These are phyloP conservation scores for Polypterus senegalus DNA, from an alignment of 2,113 vertebrate genomes.

Conservation along the genomic window DNA sequence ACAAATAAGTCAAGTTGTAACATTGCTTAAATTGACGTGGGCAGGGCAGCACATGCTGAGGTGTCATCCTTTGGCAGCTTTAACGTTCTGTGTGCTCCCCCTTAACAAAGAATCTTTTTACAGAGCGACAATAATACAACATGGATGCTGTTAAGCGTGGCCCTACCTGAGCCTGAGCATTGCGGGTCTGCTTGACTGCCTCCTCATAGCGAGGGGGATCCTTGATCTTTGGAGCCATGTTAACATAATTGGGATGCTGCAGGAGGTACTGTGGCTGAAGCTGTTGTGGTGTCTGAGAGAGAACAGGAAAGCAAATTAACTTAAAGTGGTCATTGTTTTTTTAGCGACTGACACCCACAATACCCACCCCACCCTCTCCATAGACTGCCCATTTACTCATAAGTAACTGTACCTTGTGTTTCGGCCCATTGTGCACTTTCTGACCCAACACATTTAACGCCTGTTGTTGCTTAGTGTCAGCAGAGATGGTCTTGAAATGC, in stretches of 20 bases:
- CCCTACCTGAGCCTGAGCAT: conserved; percentile 64
- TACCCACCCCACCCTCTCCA: not conserved
- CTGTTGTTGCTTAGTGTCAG: conserved; percentile 41
- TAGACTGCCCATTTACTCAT: no score
- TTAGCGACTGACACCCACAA: not conserved
- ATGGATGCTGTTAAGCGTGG: not conserved
- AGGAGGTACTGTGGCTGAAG: conserved; percentile 45
- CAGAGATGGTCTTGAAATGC: conserved; percentile 57
- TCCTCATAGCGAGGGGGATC: conserved; percentile 93
- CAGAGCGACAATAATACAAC: no score
- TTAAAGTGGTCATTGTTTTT: not conserved
- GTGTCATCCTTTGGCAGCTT: no score
- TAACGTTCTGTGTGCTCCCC: no score
- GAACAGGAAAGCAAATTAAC: not conserved
- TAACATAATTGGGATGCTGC: conserved; percentile 54
- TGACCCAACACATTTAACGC: conserved; percentile 36
- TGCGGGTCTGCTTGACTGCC: conserved; percentile 84
- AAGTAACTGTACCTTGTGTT: conserved; percentile 58
- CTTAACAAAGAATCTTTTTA: no score
- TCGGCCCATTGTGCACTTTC: conserved; percentile 61
- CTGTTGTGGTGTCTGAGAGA: conserved; percentile 20
- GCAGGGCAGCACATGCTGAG: no score
- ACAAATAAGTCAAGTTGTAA: no score
- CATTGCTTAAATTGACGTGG: no score
- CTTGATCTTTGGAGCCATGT: conserved; percentile 58